Evolutionary conservation across 1,140 invertebrate genomes (phyloP), one percentile per base, ranked within the genome.

Genomic region (Episyrphus balteatus): DNA sequence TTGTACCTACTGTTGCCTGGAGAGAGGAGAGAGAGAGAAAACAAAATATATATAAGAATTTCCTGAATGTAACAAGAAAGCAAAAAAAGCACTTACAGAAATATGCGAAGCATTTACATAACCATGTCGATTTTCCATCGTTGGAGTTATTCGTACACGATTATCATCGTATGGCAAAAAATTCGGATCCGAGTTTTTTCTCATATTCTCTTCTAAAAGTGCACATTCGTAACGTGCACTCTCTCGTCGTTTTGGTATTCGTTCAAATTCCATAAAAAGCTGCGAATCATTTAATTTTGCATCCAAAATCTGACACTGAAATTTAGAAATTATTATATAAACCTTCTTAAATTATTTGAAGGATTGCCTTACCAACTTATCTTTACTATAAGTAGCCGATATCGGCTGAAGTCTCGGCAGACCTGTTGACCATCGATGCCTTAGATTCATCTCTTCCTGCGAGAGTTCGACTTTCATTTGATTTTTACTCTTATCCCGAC

Each of bases 41-140:
- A 17, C 36, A 37, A 5, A 34, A 34, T 34, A 34, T 34, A 34
- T 34, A 34, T 34, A n/a, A 9, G 33, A 9, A n/a, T 34, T 34
- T n/a, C 33, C n/a, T 9, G n/a, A n/a, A n/a, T n/a, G n/a, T n/a
- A n/a, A n/a, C 13, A 12, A 32, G 9, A 12, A 13, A n/a, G 3
- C 2, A 18, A 42, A 42, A 5, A 42, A 14, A 42, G 46, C 43
- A 63, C 66, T 69, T 70, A 85, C 82, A 42, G 82, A 85, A 47
- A 93, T 80, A 59, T 91, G 85, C 9, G 88, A 92, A 5, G 88
- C 89, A 73, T 94, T 93, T 38, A 93, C 86, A 56, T 93, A 93
- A 8, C 90, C 91, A 58, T 77, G 77, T 42, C 81, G 80, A 70
- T 93, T 93, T 47, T 82, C 77, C 63, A 82, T 83, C 3, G 79